phyloP scores from a whole-genome alignment of 2,797 vertebrate genomes.

The Catharus ustulatus region DNA sequence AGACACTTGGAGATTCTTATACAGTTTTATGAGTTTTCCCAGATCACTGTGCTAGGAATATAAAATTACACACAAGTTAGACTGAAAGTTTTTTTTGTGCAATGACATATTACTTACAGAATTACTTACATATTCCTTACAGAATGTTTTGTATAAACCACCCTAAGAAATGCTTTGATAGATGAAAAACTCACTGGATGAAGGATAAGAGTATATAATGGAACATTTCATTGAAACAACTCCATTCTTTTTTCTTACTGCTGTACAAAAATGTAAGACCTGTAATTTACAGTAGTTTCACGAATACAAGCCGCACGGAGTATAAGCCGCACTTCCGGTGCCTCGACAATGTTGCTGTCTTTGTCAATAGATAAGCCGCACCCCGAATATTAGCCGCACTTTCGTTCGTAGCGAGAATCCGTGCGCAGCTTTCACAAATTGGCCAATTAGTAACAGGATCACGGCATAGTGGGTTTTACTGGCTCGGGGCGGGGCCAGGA shows the following conservation, averaged over 20 bases:
- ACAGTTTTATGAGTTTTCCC: neutral
- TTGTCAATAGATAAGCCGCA: too few species aligned
- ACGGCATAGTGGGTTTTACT: too few species aligned
- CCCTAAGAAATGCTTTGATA: neutral
- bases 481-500: too few species aligned
- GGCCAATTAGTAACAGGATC: too few species aligned
- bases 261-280: neutral
- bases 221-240: neutral
- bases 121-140: neutral
- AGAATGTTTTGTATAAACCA: neutral
- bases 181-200: neutral
- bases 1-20: neutral
- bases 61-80: neutral
- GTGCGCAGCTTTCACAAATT: too few species aligned
- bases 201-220: neutral
- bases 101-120: neutral
- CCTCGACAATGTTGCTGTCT: too few species aligned
- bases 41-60: neutral
- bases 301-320: too few species aligned
- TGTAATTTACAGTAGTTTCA: too few species aligned
- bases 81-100: neutral
- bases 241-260: neutral
- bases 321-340: too few species aligned
- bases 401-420: too few species aligned
- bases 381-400: too few species aligned